A percentile compares a stretch with the other conserved stretches of the same genome.
phyloP scores from a whole-genome alignment of 1,140 invertebrate genomes.

The Caerostris extrusa region DNA sequence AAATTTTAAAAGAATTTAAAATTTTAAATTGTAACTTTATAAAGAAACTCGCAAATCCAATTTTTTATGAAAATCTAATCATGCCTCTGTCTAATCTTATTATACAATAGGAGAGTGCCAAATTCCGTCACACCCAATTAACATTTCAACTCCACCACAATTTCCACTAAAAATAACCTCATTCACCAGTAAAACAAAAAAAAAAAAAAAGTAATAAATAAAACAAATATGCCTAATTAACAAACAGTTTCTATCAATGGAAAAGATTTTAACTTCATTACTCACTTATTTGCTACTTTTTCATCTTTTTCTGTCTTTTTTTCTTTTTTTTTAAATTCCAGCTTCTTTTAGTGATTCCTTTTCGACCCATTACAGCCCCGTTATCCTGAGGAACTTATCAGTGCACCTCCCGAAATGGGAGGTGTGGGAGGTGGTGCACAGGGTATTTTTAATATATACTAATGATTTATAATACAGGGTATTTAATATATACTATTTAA shows the following conservation, averaged over 20 bases:
- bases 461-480: too few species aligned
- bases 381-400: background rate
- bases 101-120: background rate
- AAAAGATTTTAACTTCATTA: conserved; percentile 11
- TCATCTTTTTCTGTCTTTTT: background rate
- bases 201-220: too few species aligned
- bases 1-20: too few species aligned
- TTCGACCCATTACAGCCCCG: background rate
- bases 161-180: background rate
- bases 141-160: conserved; percentile 23
- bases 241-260: conserved; percentile 17
- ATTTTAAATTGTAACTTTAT: too few species aligned
- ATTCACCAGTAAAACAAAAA: too few species aligned
- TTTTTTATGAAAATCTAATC: too few species aligned
- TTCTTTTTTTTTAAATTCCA: background rate
- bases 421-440: background rate
- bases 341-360: conserved; percentile 9
- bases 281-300: too few species aligned
- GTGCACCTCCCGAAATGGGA: background rate
- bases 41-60: too few species aligned
- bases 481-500: too few species aligned
- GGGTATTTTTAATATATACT: conserved; percentile 17
- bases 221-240: conserved; percentile 51
- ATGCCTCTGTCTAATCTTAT: conserved; percentile 47
- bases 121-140: conserved; percentile 29